A percentile compares a stretch with the other conserved stretches of the same genome.
Evolutionary conservation across 2,113 vertebrate species (phyloP).

Genomic region (Neopipo cinnamomea): DNA sequence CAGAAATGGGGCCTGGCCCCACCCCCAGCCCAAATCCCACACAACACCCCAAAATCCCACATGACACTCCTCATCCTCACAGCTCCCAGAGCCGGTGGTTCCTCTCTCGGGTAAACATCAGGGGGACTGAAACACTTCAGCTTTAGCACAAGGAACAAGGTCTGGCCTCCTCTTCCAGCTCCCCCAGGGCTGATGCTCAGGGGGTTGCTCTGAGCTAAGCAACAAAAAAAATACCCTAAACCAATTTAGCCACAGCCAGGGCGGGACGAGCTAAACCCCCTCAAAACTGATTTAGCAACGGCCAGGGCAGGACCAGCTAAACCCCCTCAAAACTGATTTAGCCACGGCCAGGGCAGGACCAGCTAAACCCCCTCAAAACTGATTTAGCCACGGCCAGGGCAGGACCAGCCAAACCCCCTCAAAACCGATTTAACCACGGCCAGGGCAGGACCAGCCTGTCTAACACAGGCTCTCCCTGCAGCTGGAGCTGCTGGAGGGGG

Average conservation of each 20-base stretch:
- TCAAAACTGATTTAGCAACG: background rate
- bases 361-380: background rate
- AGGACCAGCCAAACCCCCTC: too few species aligned
- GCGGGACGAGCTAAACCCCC: background rate
- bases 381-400: background rate
- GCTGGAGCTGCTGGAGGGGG: background rate
- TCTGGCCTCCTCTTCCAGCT: background rate
- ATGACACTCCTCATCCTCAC: background rate
- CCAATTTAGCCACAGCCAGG: background rate
- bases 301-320: background rate
- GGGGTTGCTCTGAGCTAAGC: background rate
- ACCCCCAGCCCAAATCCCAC: background rate
- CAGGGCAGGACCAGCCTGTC: background rate
- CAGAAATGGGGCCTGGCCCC: too few species aligned
- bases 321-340: background rate
- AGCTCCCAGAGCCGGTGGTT: background rate
- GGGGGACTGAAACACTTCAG: rapidly evolving
- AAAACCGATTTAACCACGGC: rapidly evolving
- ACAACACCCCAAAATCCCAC: too few species aligned
- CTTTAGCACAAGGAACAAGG: rapidly evolving
- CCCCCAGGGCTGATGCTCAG: background rate
- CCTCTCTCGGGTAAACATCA: rapidly evolving
- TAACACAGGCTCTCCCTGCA: background rate
- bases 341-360: background rate
- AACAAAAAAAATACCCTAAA: background rate